These are phyloP conservation scores for Erebia palarica DNA, from an alignment of 2,888 invertebrate species.

Conservation along the genomic window DNA sequence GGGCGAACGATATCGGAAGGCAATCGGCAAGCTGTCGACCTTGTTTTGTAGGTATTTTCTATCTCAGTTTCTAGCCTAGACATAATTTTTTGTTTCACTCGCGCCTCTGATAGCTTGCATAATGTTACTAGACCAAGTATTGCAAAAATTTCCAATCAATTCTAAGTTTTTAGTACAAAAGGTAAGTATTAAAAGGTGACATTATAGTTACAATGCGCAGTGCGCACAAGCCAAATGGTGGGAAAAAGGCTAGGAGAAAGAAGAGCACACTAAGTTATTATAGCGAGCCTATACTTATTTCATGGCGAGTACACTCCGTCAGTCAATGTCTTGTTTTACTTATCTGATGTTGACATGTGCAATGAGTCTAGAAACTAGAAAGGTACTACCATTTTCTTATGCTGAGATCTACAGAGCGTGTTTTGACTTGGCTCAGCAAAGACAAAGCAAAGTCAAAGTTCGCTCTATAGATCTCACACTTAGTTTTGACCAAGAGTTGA, in stretches of 20 bases:
- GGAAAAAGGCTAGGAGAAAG: too few species aligned
- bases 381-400: too few species aligned
- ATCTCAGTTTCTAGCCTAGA: constrained; percentile 62
- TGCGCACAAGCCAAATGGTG: too few species aligned
- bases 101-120: constrained; percentile 55
- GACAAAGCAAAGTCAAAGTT: too few species aligned
- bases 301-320: too few species aligned
- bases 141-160: constrained; percentile 3
- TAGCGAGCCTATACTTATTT: background rate
- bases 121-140: constrained; percentile 53
- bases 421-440: too few species aligned
- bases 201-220: background rate
- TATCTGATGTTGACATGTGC: too few species aligned
- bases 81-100: constrained; percentile 53
- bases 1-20: constrained; percentile 44
- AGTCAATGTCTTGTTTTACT: too few species aligned
- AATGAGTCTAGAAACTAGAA: too few species aligned
- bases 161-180: background rate
- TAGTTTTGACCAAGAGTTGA: too few species aligned
- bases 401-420: too few species aligned
- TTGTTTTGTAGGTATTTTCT: constrained; percentile 48
- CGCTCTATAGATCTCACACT: too few species aligned
- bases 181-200: background rate
- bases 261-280: background rate
- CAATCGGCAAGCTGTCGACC: constrained; percentile 17